Base-by-base conservation (phyloP, 2,888 invertebrate species). In the Macrosiphum euphorbiae region DNA sequence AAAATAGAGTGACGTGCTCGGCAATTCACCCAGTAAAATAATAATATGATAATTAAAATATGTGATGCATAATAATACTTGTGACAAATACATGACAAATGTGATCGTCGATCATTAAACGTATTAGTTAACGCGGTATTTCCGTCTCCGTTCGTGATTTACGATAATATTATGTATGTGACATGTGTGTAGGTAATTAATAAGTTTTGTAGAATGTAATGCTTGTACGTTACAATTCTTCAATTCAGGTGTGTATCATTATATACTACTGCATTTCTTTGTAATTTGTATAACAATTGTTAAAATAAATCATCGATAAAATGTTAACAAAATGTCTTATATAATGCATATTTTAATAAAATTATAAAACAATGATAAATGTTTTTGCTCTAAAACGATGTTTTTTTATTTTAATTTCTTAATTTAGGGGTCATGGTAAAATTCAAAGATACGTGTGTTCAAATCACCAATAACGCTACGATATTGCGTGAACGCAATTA, bases 261-360 rank as follows among this genome's bases (percentile, higher is more conserved):
- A 84, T n/a, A 61, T 47, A 41, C 55, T 90, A 86, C 35, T 91
- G 35, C 20, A 86, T 91, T 91, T 86, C 58, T 91, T 91, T 91
- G 86, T 91, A 58, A 91, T 91, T 91, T 91, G 85, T 91, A 47
- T n/a, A n/a, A 91, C 84, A n/a, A 50, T 91, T 91, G 91, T 91
- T 91, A 91, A 86, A 86, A 86, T 86, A 91, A 58, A 47, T 58
- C 55, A 85, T 91, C 86, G 91, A 86, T 86, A 55, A 58, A 58
- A 86, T 91, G 91, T 91, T 85, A 86, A 91, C 47, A 41, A 91
- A 91, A 47, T 91, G 86, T 91, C 91, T 91, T 85, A 78, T 55
- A 55, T 89, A 89, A 84, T 91, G 86, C 91, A 47, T 91, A 91
- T 91, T 91, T 91, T 58, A 91, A 91, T 91, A 26, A 86, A 91